These are phyloP conservation scores for Drosophila engyochracea DNA, from an alignment of 2,888 invertebrate genomes.

Conservation along the genomic window DNA sequence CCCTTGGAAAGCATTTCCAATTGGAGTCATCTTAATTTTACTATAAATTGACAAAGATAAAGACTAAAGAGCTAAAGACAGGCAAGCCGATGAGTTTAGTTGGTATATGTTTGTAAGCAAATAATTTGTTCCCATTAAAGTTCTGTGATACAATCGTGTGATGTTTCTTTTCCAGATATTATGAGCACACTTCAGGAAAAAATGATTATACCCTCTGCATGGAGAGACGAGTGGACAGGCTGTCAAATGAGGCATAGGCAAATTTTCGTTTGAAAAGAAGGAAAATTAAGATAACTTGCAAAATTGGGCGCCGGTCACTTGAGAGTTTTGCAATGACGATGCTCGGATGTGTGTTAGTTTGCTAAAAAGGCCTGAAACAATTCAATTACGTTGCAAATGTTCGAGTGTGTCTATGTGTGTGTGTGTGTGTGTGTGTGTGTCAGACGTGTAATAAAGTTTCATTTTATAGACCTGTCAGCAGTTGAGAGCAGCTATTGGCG, in stretches of 20 bases:
- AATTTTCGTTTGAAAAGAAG: constrained; percentile 52
- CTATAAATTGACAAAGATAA: not conserved
- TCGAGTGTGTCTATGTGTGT: constrained; percentile 33
- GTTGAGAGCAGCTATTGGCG: constrained; percentile 64
- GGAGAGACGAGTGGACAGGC: not conserved
- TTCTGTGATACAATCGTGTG: accelerated
- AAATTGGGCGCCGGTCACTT: constrained; percentile 29
- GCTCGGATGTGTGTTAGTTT: constrained; percentile 5
- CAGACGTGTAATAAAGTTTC: constrained; percentile 75
- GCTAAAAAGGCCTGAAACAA: constrained; percentile 67
- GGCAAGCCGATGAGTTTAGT: not conserved
- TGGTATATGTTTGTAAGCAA: not conserved
- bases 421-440: constrained; percentile 31
- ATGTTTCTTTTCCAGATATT: not conserved
- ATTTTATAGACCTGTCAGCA: constrained; percentile 79
- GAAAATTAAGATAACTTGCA: constrained; percentile 71
- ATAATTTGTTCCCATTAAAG: not conserved
- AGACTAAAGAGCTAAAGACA: not conserved
- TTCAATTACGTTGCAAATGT: constrained; percentile 78
- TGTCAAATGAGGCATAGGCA: constrained; percentile 59
- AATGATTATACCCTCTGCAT: not conserved
- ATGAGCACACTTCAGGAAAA: not conserved
- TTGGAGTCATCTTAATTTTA: not conserved
- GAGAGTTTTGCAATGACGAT: constrained; percentile 12
- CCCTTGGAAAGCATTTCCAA: not conserved